phyloP scores from a whole-genome alignment of 2,888 invertebrate species.

The Blomia tropicalis region DNA sequence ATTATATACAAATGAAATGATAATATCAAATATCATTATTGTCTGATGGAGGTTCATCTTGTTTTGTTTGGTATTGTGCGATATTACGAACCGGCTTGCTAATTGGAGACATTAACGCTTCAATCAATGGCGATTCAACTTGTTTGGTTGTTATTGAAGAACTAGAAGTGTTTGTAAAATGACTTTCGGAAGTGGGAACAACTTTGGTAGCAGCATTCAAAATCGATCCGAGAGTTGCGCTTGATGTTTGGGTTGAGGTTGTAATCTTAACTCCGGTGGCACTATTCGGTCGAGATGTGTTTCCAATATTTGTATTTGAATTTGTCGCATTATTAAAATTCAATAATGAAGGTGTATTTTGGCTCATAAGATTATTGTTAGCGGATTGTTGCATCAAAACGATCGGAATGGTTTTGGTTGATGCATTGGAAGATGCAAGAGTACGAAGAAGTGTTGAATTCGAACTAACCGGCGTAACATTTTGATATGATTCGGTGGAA shows the following conservation, averaged over 20 bases:
- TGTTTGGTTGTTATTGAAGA: not conserved
- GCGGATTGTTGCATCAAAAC: not conserved
- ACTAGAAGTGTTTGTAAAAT: not conserved
- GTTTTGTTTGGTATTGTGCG: not conserved
- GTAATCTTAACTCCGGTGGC: not conserved
- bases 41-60: not conserved
- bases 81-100: not conserved
- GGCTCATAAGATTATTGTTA: not conserved
- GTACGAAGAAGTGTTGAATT: not conserved
- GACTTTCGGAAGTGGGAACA: not conserved
- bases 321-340: not conserved
- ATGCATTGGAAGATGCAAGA: not conserved
- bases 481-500: not conserved
- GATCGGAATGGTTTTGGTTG: not conserved
- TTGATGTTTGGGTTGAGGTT: constrained; percentile 49
- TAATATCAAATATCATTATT: too few relatives aligned
- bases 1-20: too few relatives aligned
- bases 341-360: not conserved
- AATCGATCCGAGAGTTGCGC: constrained; percentile 75
- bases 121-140: not conserved
- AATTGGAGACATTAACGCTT: not conserved
- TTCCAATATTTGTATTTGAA: not conserved
- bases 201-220: not conserved
- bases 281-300: not conserved
- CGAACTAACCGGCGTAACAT: not conserved